Evolutionary conservation across 2,888 invertebrate species (phyloP).

Genomic region (Apoda limacodes): DNA sequence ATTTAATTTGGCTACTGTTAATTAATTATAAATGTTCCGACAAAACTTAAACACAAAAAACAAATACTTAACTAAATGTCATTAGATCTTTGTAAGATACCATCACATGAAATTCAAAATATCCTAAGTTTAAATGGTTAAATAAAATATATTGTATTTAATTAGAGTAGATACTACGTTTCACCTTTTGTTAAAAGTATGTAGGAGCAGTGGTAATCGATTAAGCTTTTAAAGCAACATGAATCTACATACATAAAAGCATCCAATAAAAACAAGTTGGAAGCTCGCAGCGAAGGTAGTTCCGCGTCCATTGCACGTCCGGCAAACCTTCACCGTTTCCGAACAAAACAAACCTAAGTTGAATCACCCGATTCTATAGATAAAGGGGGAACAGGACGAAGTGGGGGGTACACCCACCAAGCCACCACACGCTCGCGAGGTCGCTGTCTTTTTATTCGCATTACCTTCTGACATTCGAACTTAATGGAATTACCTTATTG

Average conservation of each 20-base stretch:
- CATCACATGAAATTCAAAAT: no score
- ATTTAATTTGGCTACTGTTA: no score
- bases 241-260: no score
- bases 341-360: slow-evolving; percentile 41
- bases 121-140: neutral
- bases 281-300: slow-evolving; percentile 62
- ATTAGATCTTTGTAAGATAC: no score
- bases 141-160: no score
- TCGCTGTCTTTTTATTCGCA: slow-evolving; percentile 57
- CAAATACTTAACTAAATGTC: no score
- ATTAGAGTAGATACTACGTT: no score
- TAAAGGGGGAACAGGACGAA: slow-evolving; percentile 6
- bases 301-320: slow-evolving; percentile 61
- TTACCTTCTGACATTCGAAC: slow-evolving; percentile 62
- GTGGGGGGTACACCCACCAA: slow-evolving; percentile 25
- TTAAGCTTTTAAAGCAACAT: slow-evolving; percentile 30
- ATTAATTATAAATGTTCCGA: no score
- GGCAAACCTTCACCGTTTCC: slow-evolving; percentile 66
- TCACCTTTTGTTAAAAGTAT: neutral
- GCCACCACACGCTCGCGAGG: slow-evolving; percentile 48
- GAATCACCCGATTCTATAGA: slow-evolving; percentile 43
- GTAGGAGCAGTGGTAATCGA: slow-evolving; percentile 1
- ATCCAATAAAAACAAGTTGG: slow-evolving; percentile 50
- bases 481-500: slow-evolving; percentile 61
- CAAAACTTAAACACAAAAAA: no score